Evolutionary conservation across 2,113 vertebrate genomes (phyloP).

Genomic region (Numenius arquata): DNA sequence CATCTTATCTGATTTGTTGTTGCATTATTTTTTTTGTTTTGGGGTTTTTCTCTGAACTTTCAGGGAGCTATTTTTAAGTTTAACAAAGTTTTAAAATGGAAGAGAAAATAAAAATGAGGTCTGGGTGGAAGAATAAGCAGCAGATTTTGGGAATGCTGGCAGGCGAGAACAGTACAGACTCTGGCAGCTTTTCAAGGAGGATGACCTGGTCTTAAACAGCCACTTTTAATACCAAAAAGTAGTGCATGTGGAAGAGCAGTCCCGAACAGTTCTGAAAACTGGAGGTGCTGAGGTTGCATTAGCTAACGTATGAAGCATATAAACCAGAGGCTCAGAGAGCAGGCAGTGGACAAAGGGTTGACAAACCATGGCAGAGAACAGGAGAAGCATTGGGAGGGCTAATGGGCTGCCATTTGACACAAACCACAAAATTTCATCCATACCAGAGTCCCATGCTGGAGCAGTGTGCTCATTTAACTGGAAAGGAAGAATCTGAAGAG

Average conservation of each 20-base stretch:
- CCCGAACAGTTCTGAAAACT: neutral
- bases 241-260: neutral
- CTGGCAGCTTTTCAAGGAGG: neutral
- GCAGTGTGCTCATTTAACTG: neutral
- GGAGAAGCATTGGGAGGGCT: neutral
- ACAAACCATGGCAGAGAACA: neutral
- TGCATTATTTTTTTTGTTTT: constrained; percentile 39
- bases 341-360: neutral
- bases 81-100: constrained; percentile 16
- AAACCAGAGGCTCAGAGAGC: neutral
- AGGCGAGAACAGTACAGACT: neutral
- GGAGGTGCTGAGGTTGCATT: neutral
- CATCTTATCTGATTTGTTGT: constrained; percentile 63
- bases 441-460: neutral
- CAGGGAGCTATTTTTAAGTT: constrained; percentile 63
- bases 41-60: constrained; percentile 50
- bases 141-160: constrained; percentile 27
- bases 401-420: neutral
- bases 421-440: neutral
- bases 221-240: neutral
- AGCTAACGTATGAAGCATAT: neutral
- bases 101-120: constrained; percentile 31
- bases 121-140: constrained; percentile 17
- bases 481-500: neutral
- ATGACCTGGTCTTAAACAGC: neutral